phyloP scores from a whole-genome alignment of 2,888 invertebrate species.

The Scaptomyza caliginosa region DNA sequence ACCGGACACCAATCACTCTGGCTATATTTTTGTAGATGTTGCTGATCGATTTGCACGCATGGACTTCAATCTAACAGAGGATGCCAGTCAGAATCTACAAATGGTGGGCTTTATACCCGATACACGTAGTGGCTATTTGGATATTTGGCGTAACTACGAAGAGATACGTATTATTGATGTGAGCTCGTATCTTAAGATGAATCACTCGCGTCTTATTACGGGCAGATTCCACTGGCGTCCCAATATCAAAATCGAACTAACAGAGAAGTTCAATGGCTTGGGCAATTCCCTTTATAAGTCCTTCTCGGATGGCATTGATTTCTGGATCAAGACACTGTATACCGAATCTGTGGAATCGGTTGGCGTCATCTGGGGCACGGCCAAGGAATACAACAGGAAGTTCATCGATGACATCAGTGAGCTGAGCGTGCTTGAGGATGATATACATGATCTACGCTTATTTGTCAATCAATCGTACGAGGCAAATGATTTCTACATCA shows the following conservation, averaged over 20 bases:
- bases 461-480: conserved; percentile 91
- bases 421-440: conserved; percentile 88
- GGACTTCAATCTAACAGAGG: conserved; percentile 89
- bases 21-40: conserved; percentile 86
- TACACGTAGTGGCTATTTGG: conserved; percentile 89
- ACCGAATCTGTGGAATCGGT: conserved; percentile 89
- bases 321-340: conserved; percentile 88
- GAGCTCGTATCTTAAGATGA: conserved; percentile 91
- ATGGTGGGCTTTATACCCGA: conserved; percentile 91
- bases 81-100: conserved; percentile 88
- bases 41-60: conserved; percentile 86
- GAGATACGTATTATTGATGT: conserved; percentile 91
- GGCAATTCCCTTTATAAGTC: conserved; percentile 85
- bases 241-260: conserved; percentile 87
- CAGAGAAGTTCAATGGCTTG: conserved; percentile 84
- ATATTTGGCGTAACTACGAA: conserved; percentile 93
- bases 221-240: conserved; percentile 93
- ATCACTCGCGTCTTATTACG: conserved; percentile 92
- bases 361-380: conserved; percentile 90
- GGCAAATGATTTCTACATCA: conserved; percentile 93
- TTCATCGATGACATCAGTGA: conserved; percentile 89
- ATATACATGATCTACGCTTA: conserved; percentile 86
- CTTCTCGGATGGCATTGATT: conserved; percentile 86
- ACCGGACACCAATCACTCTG: conserved; percentile 86
- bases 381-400: conserved; percentile 88